A percentile compares a stretch with the other conserved stretches of the same genome.
These are phyloP conservation scores for Brachionus sp. DNA, from an alignment of 1,140 invertebrate genomes.

Conservation along the genomic window DNA sequence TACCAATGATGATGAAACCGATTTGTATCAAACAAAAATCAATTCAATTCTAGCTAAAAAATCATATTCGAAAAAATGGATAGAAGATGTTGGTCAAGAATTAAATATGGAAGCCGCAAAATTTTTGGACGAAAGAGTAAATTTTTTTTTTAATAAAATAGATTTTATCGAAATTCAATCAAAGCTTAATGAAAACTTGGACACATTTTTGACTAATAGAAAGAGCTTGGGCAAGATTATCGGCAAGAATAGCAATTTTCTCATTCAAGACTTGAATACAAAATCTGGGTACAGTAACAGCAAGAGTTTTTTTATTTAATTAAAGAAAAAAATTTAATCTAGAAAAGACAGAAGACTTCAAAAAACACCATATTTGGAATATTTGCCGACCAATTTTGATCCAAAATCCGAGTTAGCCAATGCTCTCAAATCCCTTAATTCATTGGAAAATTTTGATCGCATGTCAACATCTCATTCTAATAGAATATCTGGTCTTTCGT, in stretches of 20 bases:
- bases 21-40: not conserved
- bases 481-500: not conserved
- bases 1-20: conserved; percentile 2
- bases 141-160: not conserved
- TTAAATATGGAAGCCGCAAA: not conserved
- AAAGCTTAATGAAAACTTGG: conserved; percentile 19
- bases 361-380: conserved; percentile 24
- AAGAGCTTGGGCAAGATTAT: not conserved
- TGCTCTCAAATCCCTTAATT: conserved; percentile 1
- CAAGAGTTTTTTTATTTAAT: not conserved
- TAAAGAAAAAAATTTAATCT: not conserved
- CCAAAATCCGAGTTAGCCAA: not conserved
- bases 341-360: conserved; percentile 12
- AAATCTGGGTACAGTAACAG: conserved; percentile 13
- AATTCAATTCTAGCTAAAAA: not conserved
- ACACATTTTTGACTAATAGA: not conserved
- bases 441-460: not conserved
- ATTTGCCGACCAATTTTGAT: conserved; percentile 25
- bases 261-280: not conserved
- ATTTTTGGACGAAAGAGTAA: conserved; percentile 38
- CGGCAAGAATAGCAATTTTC: conserved; percentile 9
- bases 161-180: not conserved
- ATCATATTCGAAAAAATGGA: conserved; percentile 29
- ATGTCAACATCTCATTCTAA: not conserved
- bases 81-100: conserved; percentile 1